Base-by-base conservation (phyloP, 2,113 vertebrate genomes). In the Tachuris rubrigastra region DNA sequence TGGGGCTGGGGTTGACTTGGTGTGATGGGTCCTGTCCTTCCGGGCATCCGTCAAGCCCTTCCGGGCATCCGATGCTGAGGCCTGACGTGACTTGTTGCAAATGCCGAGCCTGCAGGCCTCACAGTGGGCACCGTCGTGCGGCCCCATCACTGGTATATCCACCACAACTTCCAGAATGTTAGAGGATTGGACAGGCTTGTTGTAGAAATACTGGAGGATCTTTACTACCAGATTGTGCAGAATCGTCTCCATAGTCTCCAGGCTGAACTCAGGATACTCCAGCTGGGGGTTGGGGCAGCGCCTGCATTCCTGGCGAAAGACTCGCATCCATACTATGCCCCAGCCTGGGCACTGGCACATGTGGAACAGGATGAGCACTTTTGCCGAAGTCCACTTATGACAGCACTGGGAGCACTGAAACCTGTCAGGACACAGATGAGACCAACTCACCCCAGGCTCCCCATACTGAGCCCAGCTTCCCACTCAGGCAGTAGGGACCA, bases 171-270 rank as follows among this genome's bases (percentile, higher is more conserved):
- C 97, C 50, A 78, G 24, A 25, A 95, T 74, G 12, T 93, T 96
- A 0, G 95, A 91, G 5, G 81, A 6, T 67, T 87, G 77, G 49
- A 91, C 3, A 10, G 28, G 8, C 75, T 98, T 74, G 0, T 71
- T 31, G 23, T 99, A 99, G 96, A 98, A 98, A 92, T 98, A 98
- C 30, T 97, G 87, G 11, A 97, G 96, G 49, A 99, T 98, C 95
- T 98, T 99, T 74, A 96, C 85, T 78, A 99, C 90, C 75, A 99
- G 97, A 71, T 98, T 98, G 79, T 98, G 97, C 89, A 99, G 90
- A 69, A 99, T 93, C n/a, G 79, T 94, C 27, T 97, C 79, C 4
- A 98, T 20, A 93, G 98, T 98, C 12, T 98, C 98, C 5, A 62
- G 11, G 21, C 58, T 37, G 84, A 99, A 96, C 2, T 23, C 18